Evolutionary conservation across 2,113 vertebrate genomes (phyloP), one percentile per base, ranked within the genome.

Genomic region (Rana temporaria): DNA sequence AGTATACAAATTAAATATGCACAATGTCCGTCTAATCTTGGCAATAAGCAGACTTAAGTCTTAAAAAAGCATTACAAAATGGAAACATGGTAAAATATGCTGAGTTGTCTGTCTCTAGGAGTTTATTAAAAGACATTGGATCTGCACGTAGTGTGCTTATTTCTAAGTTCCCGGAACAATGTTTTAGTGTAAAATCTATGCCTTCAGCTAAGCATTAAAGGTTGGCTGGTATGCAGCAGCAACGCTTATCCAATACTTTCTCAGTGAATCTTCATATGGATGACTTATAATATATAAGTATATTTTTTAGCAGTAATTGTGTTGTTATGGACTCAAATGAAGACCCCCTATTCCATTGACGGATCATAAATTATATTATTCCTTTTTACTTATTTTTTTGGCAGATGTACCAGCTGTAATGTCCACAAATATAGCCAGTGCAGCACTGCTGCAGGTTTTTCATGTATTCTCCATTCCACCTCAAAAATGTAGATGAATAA

Each of bases 111-210:
- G 57, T 63, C 30, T 52, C 16, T 22, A 34, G 1, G 19, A 55
- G 20, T 78, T 24, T 78, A 53, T 53, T 65, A 11, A 63, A 53
- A 55, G n/a, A 30, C 19, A 52, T 65, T 65, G 34, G 22, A 65
- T 65, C 38, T 48, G 56, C 34, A 34, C 38, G 60, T 48, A 38
- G n/a, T 77, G 62, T 52, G 34, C 59, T 78, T 65, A 65, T 24
- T 65, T 65, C n/a, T 76, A 20, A 34, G 64, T 78, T 65, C 75
- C 62, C 26, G 42, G 75, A 65, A 78, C 75, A 26, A 65, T n/a
- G n/a, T 78, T 78, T 78, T 65, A 78, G 38, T 65, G 38, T 53
- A 78, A 78, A 78, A 78, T 78, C 75, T 52, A 65, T 52, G 22
- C 60, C 0, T 55, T 78, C 60, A 78, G 42, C 42, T 78, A 42